These are phyloP conservation scores for Drosophila insularis DNA, from an alignment of 1,140 invertebrate species.

Conservation along the genomic window DNA sequence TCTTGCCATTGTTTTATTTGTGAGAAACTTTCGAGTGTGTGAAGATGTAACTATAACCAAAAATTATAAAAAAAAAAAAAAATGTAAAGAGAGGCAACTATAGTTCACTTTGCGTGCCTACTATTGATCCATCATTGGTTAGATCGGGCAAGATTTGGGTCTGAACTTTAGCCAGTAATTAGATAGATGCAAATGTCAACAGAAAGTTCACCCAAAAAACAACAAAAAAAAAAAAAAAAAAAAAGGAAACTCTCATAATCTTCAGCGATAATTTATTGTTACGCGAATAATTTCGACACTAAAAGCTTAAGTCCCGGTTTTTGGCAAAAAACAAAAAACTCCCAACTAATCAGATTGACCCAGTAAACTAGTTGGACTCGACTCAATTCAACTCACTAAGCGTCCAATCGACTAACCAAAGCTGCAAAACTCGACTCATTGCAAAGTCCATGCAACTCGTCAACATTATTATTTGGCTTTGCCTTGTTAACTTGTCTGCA, in stretches of 20 bases:
- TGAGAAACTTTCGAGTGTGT: constrained; percentile 64
- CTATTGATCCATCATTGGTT: constrained; percentile 68
- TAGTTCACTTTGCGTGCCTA: constrained; percentile 49
- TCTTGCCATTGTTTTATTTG: constrained; percentile 48
- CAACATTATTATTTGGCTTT: constrained; percentile 81
- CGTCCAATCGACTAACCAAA: background rate
- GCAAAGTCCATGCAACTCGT: constrained; percentile 66
- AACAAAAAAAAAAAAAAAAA: background rate
- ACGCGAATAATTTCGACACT: constrained; percentile 69
- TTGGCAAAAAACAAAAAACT: constrained; percentile 9
- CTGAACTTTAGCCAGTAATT: constrained; percentile 75
- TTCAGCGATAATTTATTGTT: constrained; percentile 76
- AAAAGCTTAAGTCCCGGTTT: constrained; percentile 25
- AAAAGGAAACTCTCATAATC: constrained; percentile 56
- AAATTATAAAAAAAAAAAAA: no score
- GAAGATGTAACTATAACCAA: constrained; percentile 46
- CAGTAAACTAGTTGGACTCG: constrained; percentile 66
- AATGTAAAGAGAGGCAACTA: background rate
- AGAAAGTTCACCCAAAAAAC: constrained; percentile 58
- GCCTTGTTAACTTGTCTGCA: constrained; percentile 82
- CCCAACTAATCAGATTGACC: constrained; percentile 75
- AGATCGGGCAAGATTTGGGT: constrained; percentile 1
- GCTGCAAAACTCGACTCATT: background rate
- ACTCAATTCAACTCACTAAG: background rate
- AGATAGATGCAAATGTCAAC: constrained; percentile 75